These are phyloP conservation scores for Eurystomus glaucurus DNA, from an alignment of 2,797 vertebrate genomes.

Conservation along the genomic window DNA sequence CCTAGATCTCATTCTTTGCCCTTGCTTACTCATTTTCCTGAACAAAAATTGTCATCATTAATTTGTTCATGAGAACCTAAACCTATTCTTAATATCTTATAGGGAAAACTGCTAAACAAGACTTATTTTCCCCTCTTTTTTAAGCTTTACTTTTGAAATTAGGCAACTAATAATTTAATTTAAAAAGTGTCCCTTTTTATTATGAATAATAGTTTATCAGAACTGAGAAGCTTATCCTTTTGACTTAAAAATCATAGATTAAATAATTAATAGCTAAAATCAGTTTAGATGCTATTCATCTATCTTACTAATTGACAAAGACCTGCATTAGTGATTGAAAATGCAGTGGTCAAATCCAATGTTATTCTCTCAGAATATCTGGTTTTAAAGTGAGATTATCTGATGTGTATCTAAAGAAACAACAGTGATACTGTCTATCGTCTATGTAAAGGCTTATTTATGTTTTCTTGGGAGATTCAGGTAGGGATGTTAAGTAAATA, in stretches of 20 bases:
- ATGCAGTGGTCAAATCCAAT: not conserved
- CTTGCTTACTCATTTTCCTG: not conserved
- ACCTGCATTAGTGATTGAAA: not conserved
- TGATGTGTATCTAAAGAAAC: not conserved
- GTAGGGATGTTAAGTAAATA: not conserved
- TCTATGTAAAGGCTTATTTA: not conserved
- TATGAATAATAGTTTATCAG: not conserved
- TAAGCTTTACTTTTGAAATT: not conserved
- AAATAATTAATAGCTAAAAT: not conserved
- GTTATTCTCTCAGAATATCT: not conserved
- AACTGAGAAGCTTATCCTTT: not conserved
- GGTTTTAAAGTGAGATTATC: not conserved
- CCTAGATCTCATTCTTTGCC: accelerated
- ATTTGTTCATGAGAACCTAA: not conserved
- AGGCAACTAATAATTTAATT: not conserved
- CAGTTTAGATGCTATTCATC: not conserved
- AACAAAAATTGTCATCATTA: not conserved
- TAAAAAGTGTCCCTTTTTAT: not conserved
- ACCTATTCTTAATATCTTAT: not conserved
- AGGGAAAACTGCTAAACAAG: not conserved
- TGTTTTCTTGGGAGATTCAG: not conserved
- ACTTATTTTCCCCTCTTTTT: accelerated
- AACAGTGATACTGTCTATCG: not conserved
- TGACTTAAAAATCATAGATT: not conserved
- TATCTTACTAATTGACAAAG: not conserved